Percentiles rank a stretch among this genome's conserved stretches.
These are phyloP conservation scores for Mionectes olivaceus DNA, from an alignment of 2,797 vertebrate genomes.

Conservation along the genomic window DNA sequence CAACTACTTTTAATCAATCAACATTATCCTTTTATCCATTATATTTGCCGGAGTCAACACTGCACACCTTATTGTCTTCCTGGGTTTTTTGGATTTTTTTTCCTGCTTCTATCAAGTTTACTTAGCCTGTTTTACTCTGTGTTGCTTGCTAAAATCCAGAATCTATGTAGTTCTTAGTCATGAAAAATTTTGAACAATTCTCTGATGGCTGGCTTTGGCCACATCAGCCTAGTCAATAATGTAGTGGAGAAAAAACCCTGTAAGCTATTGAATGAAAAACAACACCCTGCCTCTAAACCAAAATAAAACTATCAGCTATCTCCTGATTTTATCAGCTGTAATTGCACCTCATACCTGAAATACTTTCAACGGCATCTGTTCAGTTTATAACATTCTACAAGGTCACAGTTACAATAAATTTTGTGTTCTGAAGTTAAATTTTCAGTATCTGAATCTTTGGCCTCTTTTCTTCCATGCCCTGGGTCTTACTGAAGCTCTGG, in stretches of 20 bases:
- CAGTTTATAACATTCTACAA: background rate
- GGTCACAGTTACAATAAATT: background rate
- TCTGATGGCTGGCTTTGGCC: background rate
- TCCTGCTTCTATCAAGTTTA: background rate
- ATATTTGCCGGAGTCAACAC: background rate
- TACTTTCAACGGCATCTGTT: background rate
- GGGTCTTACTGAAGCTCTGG: background rate
- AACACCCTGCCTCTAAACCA: background rate
- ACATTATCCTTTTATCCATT: background rate
- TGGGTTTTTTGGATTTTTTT: background rate
- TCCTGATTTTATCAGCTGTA: background rate
- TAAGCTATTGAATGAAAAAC: background rate
- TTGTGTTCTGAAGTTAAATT: background rate
- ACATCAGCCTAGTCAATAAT: background rate
- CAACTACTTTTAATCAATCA: background rate
- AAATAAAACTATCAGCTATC: background rate
- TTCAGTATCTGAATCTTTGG: background rate
- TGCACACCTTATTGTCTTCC: fast-evolving
- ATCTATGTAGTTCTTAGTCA: background rate
- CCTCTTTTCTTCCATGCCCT: background rate
- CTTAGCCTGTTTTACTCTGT: background rate
- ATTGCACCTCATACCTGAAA: background rate
- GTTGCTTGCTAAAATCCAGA: background rate
- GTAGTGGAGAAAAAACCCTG: background rate
- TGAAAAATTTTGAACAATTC: background rate